These are phyloP conservation scores for Hippotragus niger DNA, from an alignment of 2,113 vertebrate species.

Conservation along the genomic window DNA sequence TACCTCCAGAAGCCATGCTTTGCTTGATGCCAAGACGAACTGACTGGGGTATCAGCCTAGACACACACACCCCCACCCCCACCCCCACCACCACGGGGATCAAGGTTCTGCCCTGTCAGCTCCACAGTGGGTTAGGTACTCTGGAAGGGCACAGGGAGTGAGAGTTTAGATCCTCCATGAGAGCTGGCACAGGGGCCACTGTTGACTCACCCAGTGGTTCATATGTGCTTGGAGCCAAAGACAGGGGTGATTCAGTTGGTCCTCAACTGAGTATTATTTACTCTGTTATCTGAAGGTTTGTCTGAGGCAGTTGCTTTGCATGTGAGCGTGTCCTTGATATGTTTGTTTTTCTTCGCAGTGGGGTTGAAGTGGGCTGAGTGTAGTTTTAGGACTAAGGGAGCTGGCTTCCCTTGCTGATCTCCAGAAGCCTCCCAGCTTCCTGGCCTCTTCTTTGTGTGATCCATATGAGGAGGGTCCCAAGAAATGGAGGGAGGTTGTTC, in stretches of 20 bases:
- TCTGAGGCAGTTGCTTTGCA: neutral
- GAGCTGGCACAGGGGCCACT: fast-evolving
- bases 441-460: neutral
- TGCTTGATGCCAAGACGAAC: fast-evolving
- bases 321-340: neutral
- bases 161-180: fast-evolving
- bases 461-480: fast-evolving
- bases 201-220: neutral
- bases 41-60: fast-evolving
- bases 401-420: neutral
- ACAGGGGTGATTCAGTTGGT: neutral
- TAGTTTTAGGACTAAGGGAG: neutral
- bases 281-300: neutral
- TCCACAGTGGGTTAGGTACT: neutral
- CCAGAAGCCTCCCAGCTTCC: neutral
- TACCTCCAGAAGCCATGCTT: neutral
- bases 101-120: neutral
- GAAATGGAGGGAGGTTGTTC: neutral
- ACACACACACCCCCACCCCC: too few relatives aligned
- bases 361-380: neutral
- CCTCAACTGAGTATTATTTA: neutral
- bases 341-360: neutral
- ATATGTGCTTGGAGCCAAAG: neutral
- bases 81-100: fast-evolving
- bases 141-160: too few relatives aligned